Conservation (phyloP, 2,888 invertebrate genomes). For the Helicoverpa assulta region DNA sequence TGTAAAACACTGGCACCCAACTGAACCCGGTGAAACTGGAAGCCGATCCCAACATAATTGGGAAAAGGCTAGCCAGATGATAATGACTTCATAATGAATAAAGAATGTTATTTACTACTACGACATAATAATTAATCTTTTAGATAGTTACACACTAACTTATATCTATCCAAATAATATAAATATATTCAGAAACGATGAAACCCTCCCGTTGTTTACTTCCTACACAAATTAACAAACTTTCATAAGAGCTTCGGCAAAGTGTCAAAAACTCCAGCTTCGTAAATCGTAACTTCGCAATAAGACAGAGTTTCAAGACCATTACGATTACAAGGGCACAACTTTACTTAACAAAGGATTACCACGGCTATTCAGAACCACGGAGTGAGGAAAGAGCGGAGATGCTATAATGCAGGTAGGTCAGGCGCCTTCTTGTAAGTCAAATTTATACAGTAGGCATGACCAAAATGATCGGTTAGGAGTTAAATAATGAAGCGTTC, state of each 20-base stretch:
- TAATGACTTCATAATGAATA: no score
- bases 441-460: no score
- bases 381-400: no score
- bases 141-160: neutral
- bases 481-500: no score
- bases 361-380: conserved; percentile 1
- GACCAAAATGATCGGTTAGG: no score
- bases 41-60: no score
- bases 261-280: conserved; percentile 17
- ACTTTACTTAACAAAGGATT: conserved; percentile 18
- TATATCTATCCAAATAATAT: neutral
- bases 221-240: conserved; percentile 13
- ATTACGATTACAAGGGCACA: neutral
- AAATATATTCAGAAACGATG: neutral
- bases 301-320: conserved; percentile 25
- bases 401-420: no score
- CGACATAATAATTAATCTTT: neutral
- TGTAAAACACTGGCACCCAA: no score
- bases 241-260: conserved; percentile 11
- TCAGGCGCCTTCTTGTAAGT: no score
- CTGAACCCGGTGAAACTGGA: no score
- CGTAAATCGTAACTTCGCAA: conserved; percentile 48
- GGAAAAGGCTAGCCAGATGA: no score
- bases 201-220: neutral
- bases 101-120: no score